phyloP scores from a whole-genome alignment of 2,797 vertebrate genomes.

The Selene dorsalis region DNA sequence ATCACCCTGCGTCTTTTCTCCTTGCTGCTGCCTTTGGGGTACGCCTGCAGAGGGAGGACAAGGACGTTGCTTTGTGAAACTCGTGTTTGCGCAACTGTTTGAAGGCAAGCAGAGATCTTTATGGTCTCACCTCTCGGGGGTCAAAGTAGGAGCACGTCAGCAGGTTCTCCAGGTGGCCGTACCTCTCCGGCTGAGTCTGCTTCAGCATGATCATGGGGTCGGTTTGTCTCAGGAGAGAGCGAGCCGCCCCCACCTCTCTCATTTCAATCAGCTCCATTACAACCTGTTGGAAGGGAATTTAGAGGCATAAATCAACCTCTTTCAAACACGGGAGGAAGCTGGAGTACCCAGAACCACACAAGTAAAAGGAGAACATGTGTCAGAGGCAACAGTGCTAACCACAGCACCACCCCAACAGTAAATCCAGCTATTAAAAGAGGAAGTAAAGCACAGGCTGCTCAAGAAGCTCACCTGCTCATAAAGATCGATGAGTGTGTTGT shows the following conservation, averaged over 20 bases:
- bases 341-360: no score
- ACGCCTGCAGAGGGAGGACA: conserved; percentile 83
- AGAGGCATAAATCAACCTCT: no score
- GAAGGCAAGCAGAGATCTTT: rapidly evolving
- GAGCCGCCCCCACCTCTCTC: conserved; percentile 93
- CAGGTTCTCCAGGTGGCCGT: conserved; percentile 93
- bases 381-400: neutral
- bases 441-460: neutral
- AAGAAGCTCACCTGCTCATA: conserved; percentile 91
- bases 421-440: no score
- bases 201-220: conserved; percentile 99
- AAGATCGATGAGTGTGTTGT: conserved; percentile 96
- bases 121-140: conserved; percentile 89
- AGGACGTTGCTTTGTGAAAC: neutral
- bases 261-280: conserved; percentile 97
- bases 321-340: no score
- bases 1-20: conserved; percentile 95
- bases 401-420: no score
- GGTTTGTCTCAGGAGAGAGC: conserved; percentile 93
- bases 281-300: conserved; percentile 81
- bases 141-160: conserved; percentile 95
- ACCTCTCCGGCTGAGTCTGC: conserved; percentile 93
- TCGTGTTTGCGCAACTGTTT: neutral
- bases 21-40: conserved; percentile 96
- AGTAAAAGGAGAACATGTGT: no score